Conservation (phyloP, 2,888 invertebrate species). For the Atethmia centrago region DNA sequence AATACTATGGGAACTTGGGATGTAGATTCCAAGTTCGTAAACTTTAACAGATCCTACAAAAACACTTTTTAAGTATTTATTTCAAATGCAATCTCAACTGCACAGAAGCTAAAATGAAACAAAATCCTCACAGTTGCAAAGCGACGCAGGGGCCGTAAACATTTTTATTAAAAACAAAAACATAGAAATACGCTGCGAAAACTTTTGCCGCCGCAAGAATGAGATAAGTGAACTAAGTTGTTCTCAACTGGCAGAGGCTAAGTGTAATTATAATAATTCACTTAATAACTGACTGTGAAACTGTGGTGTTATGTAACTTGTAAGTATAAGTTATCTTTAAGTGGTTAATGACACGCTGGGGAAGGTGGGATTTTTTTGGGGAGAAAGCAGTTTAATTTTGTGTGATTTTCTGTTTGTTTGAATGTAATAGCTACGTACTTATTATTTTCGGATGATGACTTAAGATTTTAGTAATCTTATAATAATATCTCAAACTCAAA, state of each 20-base stretch:
- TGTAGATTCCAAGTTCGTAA: neutral
- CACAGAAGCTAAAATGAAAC: conserved; percentile 50
- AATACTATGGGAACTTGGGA: no score
- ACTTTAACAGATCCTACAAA: neutral
- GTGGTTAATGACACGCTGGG: conserved; percentile 60
- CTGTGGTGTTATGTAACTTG: conserved; percentile 64
- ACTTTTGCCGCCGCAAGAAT: conserved; percentile 72
- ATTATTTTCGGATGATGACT: neutral
- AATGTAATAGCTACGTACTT: neutral
- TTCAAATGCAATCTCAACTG: conserved; percentile 11
- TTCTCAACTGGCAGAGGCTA: conserved; percentile 80
- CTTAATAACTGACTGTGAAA: conserved; percentile 68
- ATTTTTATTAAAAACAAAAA: conserved; percentile 70
- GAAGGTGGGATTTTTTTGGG: conserved; percentile 53
- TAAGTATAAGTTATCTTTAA: conserved; percentile 62
- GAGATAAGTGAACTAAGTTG: conserved; percentile 79
- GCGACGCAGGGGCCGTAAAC: conserved; percentile 69
- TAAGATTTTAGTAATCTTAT: neutral
- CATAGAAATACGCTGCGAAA: conserved; percentile 68
- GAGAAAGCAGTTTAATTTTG: conserved; percentile 10
- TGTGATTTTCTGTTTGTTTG: conserved; percentile 5
- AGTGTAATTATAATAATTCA: conserved; percentile 88
- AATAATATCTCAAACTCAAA: neutral
- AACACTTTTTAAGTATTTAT: neutral
- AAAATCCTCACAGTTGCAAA: conserved; percentile 62